Conservation (phyloP, 2,113 vertebrate genomes). For the Hippotragus niger region DNA sequence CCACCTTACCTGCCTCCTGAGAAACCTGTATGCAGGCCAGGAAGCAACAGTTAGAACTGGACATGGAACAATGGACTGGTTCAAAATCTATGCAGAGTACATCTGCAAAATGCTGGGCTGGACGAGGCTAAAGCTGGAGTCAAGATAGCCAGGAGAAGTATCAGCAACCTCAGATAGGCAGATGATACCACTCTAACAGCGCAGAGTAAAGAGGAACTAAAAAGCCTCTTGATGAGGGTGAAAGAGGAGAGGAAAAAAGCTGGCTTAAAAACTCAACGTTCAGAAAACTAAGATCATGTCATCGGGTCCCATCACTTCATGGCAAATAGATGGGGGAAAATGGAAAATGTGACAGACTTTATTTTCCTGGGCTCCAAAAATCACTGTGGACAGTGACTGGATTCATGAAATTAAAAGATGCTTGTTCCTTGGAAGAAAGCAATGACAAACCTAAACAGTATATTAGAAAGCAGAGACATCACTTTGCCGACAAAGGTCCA, state of each 20-base stretch:
- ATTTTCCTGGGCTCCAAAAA: not conserved
- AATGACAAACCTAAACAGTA: not conserved
- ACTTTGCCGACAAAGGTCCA: not conserved
- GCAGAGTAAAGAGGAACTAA: not conserved
- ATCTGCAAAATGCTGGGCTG: not conserved
- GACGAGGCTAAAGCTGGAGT: not conserved
- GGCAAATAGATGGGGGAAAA: not conserved
- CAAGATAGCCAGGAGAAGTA: not conserved
- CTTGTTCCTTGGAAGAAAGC: not conserved
- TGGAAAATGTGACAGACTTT: not conserved
- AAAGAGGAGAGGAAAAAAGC: not conserved
- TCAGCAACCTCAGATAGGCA: not conserved
- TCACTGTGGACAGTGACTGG: not conserved
- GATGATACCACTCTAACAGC: not conserved
- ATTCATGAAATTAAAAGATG: not conserved
- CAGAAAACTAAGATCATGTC: not conserved
- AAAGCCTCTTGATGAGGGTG: not conserved
- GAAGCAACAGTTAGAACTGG: not conserved
- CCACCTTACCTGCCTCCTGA: not conserved
- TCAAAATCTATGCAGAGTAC: not conserved
- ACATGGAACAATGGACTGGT: not conserved
- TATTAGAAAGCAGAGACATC: not conserved
- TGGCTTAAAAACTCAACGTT: not conserved
- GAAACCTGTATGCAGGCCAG: not conserved
- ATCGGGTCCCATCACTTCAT: not conserved